Evolutionary conservation across 2,888 invertebrate genomes (phyloP), one percentile per base, ranked within the genome.

Genomic region (Nomada fabriciana): DNA sequence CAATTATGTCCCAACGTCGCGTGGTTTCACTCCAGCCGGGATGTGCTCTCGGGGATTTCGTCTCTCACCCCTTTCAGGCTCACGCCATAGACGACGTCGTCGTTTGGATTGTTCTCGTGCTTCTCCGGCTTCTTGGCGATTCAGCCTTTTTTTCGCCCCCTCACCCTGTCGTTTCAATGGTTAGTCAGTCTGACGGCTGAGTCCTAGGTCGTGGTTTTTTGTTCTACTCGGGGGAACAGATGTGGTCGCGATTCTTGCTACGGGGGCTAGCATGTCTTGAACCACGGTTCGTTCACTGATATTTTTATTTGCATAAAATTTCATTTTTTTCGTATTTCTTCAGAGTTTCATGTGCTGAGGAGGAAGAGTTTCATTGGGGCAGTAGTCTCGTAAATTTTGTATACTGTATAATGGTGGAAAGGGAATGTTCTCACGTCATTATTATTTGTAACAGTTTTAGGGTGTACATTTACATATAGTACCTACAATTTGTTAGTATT

Each of bases 1-100:
- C 91, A 91, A 91, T 91, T 91, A 91, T 89, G 89, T 90, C 83
- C 86, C 85, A 71, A 80, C 86, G 82, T 88, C 85, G 81, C 88
- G 83, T 82, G 85, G 86, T 83, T 86, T 88, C 82, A 80, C 86
- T 81, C 73, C 79, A 69, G 71, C 43, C 72, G 68, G 81, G 83
- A 82, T 81, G 76, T 80, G 69, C 72, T 80, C 84, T 76, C 76
- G 69, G 80, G 83, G 78, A 78, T 77, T 83, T 74, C 69, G 36
- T 70, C 75, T 29, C 72, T 59, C 75, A 75, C 70, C 81, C 84
- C 80, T 74, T 86, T 60, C 65, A 50, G 63, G 63, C 64, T 70
- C 68, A 80, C 68, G 29, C 20, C 61, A 13, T 63, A 80, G 80
- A 85, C 79, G 72, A 76, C 77, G 73, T 79, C 76, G 71, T 83